Evolutionary conservation across 2,888 invertebrate species (phyloP).

Genomic region (Exephanes ischioxanthus): DNA sequence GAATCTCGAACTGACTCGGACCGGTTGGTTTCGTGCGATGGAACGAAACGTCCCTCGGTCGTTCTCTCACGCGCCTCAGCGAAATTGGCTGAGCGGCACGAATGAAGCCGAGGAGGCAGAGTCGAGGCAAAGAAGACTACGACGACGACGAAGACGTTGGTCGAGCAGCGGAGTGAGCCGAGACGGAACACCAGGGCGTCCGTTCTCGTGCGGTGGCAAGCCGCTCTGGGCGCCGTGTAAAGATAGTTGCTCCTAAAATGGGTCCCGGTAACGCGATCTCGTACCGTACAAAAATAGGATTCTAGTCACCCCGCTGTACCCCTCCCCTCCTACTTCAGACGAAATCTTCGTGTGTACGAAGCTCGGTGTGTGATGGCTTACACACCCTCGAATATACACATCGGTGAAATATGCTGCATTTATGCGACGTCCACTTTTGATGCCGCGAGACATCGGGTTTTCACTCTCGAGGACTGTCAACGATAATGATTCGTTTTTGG

Average conservation of each 20-base stretch:
- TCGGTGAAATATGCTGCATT: conserved; percentile 75
- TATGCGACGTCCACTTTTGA: conserved; percentile 58
- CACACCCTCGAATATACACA: conserved; percentile 70
- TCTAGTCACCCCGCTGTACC: conserved; percentile 81
- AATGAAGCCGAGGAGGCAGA: conserved; percentile 62
- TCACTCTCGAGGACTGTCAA: conserved; percentile 36
- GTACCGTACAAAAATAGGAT: conserved; percentile 86
- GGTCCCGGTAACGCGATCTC: conserved; percentile 88
- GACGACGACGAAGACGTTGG: conserved; percentile 50
- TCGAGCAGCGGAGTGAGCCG: conserved; percentile 35
- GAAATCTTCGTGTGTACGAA: conserved; percentile 21
- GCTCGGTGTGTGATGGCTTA: conserved; percentile 51
- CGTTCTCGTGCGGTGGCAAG: conserved; percentile 70
- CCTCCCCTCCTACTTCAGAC: conserved; percentile 66
- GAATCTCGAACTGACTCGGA: conserved; percentile 22
- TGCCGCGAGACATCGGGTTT: conserved; percentile 39
- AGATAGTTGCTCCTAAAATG: conserved; percentile 89
- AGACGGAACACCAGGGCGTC: conserved; percentile 64
- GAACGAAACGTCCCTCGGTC: conserved; percentile 10
- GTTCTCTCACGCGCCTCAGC: conserved; percentile 26
- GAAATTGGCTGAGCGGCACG: conserved; percentile 35
- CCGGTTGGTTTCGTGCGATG: conserved; percentile 21
- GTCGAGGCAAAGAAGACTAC: conserved; percentile 64
- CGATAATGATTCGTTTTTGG: conserved; percentile 27
- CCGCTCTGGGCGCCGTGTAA: conserved; percentile 81